These are phyloP conservation scores for Intellagama lesueurii DNA, from an alignment of 2,797 vertebrate genomes.

Conservation along the genomic window DNA sequence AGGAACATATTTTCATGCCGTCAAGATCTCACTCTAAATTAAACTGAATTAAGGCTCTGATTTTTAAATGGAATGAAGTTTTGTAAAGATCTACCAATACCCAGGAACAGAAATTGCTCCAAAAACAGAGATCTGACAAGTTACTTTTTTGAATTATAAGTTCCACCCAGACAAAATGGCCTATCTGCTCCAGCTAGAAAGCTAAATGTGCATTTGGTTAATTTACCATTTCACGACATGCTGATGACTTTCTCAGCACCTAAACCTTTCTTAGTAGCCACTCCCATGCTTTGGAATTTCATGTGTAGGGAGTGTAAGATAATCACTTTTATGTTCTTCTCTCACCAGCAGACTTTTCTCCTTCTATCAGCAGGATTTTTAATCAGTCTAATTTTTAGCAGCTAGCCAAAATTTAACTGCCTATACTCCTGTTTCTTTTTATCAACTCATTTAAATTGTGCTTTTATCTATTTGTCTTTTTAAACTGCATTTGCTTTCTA, in stretches of 20 bases:
- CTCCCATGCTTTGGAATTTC: no score
- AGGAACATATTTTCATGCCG: conserved; percentile 37
- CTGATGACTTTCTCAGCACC: no score
- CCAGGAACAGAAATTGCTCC: conserved; percentile 25
- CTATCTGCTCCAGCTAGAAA: not conserved
- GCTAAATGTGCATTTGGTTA: not conserved
- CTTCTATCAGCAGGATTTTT: no score
- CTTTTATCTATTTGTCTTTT: no score
- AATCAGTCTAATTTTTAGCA: not conserved
- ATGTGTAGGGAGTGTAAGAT: not conserved
- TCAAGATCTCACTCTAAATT: conserved; percentile 46
- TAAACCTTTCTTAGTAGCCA: no score
- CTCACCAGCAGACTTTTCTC: no score
- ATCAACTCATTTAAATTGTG: no score
- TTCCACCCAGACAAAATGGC: not conserved
- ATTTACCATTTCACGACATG: no score
- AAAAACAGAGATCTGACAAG: not conserved
- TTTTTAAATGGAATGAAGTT: conserved; percentile 48
- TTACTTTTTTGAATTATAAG: not conserved
- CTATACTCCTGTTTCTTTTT: no score
- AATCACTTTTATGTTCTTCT: no score
- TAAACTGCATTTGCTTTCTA: no score
- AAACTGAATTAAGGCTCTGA: conserved; percentile 34
- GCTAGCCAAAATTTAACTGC: no score
- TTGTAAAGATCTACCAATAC: conserved; percentile 55